Base-by-base conservation (phyloP, 2,797 vertebrate species). In the Mionectes olivaceus region DNA sequence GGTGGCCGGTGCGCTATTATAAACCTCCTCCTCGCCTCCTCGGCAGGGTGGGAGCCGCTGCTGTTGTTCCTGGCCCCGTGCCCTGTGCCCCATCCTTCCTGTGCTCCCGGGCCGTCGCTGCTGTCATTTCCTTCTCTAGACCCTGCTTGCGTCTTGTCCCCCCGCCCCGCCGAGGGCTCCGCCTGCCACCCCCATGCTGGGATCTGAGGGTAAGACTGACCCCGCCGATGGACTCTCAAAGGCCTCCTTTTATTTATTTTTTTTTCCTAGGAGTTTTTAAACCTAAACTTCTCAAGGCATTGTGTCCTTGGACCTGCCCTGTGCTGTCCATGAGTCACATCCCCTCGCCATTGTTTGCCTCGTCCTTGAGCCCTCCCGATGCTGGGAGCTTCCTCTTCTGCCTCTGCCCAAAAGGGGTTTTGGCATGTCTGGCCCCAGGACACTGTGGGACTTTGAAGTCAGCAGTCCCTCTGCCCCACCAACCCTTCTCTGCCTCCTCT, bases 51-150 rank as follows among this genome's bases (percentile, higher is more conserved):
- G 94, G 82, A 90, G 87, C 70, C 2, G 2, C 89, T 30, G 75
- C 63, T 90, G 61, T 82, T 93, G 87, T 89, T 97, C 55, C 93
- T 83, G 88, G 93, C 93, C 55, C 88, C 3, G 3, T 49, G 86
- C 93, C 95, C 83, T 5, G 3, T 93, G 94, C 96, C 96, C 93
- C 95, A 95, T 97, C 97, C 96, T 97, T 96, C 96, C 97, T 96
- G 77, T 35, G 81, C 93, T 83, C 90, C 88, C 81, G 41, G 70
- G 88, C 37, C 52, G 53, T 91, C 5, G 24, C n/a, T 89, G 91
- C 87, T 86, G 90, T 95, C 94, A 97, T 96, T 97, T 97, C 96
- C 97, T 97, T 59, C 93, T 78, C 13, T 5, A 21, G 19, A 59
- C 73, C 56, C 83, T 37, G 78, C 81, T 89, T 39, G 78, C 56